Base-by-base conservation (phyloP, 2,888 invertebrate species). In the Linnaemya vulpina region DNA sequence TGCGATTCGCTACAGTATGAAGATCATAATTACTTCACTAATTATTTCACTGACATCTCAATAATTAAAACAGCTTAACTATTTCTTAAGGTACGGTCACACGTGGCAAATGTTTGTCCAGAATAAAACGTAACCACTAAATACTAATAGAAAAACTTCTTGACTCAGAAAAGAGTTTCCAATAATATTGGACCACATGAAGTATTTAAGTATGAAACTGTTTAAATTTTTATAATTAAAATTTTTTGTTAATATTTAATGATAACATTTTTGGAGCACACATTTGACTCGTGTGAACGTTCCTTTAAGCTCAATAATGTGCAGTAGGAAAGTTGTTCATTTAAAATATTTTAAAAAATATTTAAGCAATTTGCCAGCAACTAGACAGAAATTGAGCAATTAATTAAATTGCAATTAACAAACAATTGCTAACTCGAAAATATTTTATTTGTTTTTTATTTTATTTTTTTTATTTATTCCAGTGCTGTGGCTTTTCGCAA, bases 401-500 rank as follows among this genome's bases (percentile, higher is more conserved):
- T 85, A 82, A 85, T 85, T 82, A 82, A 82, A 78, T 65, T 25
- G 62, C 78, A 78, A 82, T 85, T 85, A 82, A 82, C 85, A 78
- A 85, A 13, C 49, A 65, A 70, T 85, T 82, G 85, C 75, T 70
- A 82, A 82, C 71, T 75, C 49, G n/a, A 49, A 53, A 60, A 62
- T 25, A n/a, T n/a, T n/a, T n/a, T n/a, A n/a, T n/a, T n/a, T n/a
- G n/a, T 43, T 70, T 73, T 83, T 40, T 17, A 35, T 70, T 58
- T 65, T 46, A 15, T 60, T 60, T 38, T 20, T 35, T 38, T 15
- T 0, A 49, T 17, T 49, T 8, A 7, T 40, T 49, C 13, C 30
- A 9, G 13, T 17, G 8, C n/a, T 22, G 17, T 30, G 15, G 9
- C 51, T 43, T 35, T 55, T 46, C n/a, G 49, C 49, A 5, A 74